Percentiles rank a stretch among this genome's conserved stretches.
Conservation (phyloP, 2,888 invertebrate genomes). For the Drosophila rubida region DNA sequence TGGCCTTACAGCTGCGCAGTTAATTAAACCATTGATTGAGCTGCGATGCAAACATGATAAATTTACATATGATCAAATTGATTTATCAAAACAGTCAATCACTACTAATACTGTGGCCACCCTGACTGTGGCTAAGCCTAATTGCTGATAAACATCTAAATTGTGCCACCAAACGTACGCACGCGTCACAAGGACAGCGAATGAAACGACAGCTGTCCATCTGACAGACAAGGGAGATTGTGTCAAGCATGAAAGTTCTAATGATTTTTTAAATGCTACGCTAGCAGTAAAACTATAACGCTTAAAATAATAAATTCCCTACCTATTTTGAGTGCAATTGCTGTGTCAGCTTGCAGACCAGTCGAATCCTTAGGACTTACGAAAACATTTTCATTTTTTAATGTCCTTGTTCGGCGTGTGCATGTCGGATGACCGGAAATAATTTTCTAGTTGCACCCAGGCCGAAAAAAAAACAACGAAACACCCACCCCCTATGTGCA, state of each 20-base stretch:
- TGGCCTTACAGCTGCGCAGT: slow-evolving; percentile 53
- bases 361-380: neutral
- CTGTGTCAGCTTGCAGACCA: neutral
- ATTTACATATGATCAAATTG: slow-evolving; percentile 77
- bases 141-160: slow-evolving; percentile 78
- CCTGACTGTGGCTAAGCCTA: slow-evolving; percentile 66
- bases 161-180: slow-evolving; percentile 59
- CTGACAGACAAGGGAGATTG: slow-evolving; percentile 24
- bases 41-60: slow-evolving; percentile 33
- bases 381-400: slow-evolving; percentile 10
- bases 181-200: slow-evolving; percentile 39
- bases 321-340: slow-evolving; percentile 17
- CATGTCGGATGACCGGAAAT: slow-evolving; percentile 80
- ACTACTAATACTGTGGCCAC: slow-evolving; percentile 42
- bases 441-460: slow-evolving; percentile 73
- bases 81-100: slow-evolving; percentile 69
- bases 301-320: slow-evolving; percentile 68
- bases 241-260: slow-evolving; percentile 59
- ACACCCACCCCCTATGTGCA: slow-evolving; percentile 62
- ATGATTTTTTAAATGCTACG: slow-evolving; percentile 74
- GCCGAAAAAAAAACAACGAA: slow-evolving; percentile 6
- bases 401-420: slow-evolving; percentile 48
- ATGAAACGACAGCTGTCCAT: slow-evolving; percentile 60
- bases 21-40: slow-evolving; percentile 62
- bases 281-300: slow-evolving; percentile 60